Percentiles rank a stretch among this genome's conserved stretches.
Evolutionary conservation across 2,113 vertebrate genomes (phyloP).

Genomic region (Paralichthys olivaceus): DNA sequence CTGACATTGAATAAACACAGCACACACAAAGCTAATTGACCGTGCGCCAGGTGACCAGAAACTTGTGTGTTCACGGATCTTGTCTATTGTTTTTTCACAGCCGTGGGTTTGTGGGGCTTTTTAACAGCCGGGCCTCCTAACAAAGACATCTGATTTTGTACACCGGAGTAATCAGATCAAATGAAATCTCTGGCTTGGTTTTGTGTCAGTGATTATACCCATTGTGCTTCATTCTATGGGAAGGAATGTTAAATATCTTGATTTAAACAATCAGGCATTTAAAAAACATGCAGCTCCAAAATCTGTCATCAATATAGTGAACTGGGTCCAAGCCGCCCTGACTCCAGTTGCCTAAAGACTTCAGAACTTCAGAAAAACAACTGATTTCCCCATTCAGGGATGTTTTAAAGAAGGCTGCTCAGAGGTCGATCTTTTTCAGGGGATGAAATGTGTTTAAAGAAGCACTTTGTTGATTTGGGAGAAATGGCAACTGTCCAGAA

Average conservation of each 20-base stretch:
- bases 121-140: constrained; percentile 21
- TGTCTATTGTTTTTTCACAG: constrained; percentile 38
- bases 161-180: constrained; percentile 69
- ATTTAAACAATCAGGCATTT: constrained; percentile 38
- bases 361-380: constrained; percentile 26
- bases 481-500: constrained; percentile 27
- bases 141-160: constrained; percentile 78
- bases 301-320: constrained; percentile 40
- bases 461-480: constrained; percentile 48
- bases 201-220: constrained; percentile 69
- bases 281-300: constrained; percentile 25
- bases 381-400: constrained; percentile 48
- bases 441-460: constrained; percentile 41
- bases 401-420: constrained; percentile 25
- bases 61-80: constrained; percentile 24
- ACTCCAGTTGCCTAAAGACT: not conserved
- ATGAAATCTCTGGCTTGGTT: constrained; percentile 39
- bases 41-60: constrained; percentile 61
- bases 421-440: constrained; percentile 31
- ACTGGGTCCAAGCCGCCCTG: constrained; percentile 2
- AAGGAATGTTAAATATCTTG: constrained; percentile 43
- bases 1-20: constrained; percentile 68
- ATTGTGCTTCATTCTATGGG: constrained; percentile 64
- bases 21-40: constrained; percentile 73
- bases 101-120: constrained; percentile 30